Evolutionary conservation across 1,140 invertebrate species (phyloP).

Genomic region (Stenopsyche tienmushanensis): DNA sequence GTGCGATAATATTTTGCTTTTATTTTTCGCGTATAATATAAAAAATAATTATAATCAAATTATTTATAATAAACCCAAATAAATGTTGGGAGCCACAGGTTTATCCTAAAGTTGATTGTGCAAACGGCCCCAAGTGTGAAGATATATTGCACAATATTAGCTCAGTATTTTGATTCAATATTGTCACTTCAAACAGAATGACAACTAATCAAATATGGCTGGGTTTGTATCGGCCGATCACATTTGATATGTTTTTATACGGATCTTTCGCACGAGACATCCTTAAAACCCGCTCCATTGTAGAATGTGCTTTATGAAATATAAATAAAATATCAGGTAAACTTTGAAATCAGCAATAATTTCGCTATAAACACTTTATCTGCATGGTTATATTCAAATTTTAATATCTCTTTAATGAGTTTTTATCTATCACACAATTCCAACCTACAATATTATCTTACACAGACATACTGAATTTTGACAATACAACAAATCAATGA

Average conservation of each 20-base stretch:
- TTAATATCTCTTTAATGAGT: too few relatives aligned
- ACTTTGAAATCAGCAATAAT: too few relatives aligned
- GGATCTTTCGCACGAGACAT: background rate
- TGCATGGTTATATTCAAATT: too few relatives aligned
- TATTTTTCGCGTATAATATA: too few relatives aligned
- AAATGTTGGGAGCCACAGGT: constrained; percentile 8
- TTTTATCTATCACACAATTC: too few relatives aligned
- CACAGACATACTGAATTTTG: too few relatives aligned
- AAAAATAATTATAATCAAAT: background rate
- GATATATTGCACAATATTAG: constrained; percentile 13
- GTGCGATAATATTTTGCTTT: too few relatives aligned
- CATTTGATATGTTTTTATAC: background rate
- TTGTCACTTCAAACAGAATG: constrained; percentile 30
- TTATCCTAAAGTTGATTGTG: background rate
- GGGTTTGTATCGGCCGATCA: constrained; percentile 10
- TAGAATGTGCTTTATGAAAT: background rate
- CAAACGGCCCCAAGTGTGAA: background rate
- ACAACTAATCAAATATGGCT: constrained; percentile 37
- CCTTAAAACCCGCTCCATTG: background rate
- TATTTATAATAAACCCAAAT: background rate
- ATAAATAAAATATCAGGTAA: background rate
- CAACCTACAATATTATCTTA: too few relatives aligned
- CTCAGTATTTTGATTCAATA: constrained; percentile 12
- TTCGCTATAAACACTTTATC: too few relatives aligned
- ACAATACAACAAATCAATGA: too few relatives aligned